A percentile compares a stretch with the other conserved stretches of the same genome.
Conservation (phyloP, 1,140 invertebrate species). For the Achatina immaculata region DNA sequence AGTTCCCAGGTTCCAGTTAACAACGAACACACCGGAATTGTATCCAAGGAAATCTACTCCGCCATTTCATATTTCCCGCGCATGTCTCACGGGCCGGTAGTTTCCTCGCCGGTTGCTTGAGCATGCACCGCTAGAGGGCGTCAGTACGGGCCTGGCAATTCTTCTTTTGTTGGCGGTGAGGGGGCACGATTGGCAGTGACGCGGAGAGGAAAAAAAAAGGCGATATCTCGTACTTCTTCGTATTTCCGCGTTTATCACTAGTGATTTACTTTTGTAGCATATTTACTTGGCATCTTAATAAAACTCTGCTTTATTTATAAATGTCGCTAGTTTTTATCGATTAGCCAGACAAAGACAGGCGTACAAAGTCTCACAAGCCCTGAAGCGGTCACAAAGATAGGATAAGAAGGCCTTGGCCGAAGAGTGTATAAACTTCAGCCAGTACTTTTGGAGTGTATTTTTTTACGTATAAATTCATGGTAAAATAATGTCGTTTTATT, state of each 20-base stretch:
- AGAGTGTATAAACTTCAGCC: too few relatives aligned
- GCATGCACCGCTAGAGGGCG: constrained; percentile 21
- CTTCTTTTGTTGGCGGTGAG: not conserved
- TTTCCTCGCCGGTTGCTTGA: not conserved
- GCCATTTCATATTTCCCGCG: constrained; percentile 27
- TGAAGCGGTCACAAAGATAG: too few relatives aligned
- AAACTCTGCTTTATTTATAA: too few relatives aligned
- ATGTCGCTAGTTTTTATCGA: too few relatives aligned
- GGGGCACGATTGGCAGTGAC: not conserved
- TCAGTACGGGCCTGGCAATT: not conserved
- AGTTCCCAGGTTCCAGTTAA: too few relatives aligned
- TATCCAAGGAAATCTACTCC: not conserved
- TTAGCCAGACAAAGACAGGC: too few relatives aligned
- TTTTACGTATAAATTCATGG: too few relatives aligned
- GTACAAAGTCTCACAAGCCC: too few relatives aligned
- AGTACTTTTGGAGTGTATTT: too few relatives aligned
- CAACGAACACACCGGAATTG: not conserved
- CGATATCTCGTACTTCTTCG: not conserved
- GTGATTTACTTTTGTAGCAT: not conserved
- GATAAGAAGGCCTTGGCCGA: too few relatives aligned
- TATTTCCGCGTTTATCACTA: not conserved
- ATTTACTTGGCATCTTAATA: not conserved
- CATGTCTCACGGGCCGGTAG: constrained; percentile 2
- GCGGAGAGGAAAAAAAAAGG: too few relatives aligned
- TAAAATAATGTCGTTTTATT: too few relatives aligned